Percentiles rank a stretch among this genome's conserved stretches.
Conservation (phyloP, 35 echinoderm and acorn worm genomes). For the Amphiura filiformis region DNA sequence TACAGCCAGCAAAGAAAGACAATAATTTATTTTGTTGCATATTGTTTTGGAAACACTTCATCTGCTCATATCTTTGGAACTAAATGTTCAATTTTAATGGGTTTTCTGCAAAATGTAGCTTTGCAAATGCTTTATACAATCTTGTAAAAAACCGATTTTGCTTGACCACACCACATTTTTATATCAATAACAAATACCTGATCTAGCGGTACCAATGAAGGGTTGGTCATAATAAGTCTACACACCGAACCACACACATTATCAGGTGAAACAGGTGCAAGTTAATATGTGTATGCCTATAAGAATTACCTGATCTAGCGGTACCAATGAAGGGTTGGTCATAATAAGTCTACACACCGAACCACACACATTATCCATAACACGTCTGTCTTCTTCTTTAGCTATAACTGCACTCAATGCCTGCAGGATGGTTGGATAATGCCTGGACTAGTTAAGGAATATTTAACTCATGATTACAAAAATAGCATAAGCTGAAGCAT, state of each 20-base stretch:
- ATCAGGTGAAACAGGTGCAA: too few relatives aligned
- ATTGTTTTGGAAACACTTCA: too few relatives aligned
- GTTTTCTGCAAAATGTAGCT: too few relatives aligned
- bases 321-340: slow-evolving; percentile 76
- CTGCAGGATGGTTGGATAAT: slow-evolving; percentile 71
- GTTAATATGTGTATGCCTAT: neutral
- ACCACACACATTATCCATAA: slow-evolving; percentile 90
- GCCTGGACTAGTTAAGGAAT: slow-evolving; percentile 41
- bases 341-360: slow-evolving; percentile 80
- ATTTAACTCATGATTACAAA: neutral
- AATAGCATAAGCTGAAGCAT: too few relatives aligned
- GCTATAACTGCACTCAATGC: slow-evolving; percentile 66
- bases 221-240: neutral
- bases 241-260: neutral
- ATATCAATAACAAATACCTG: slow-evolving; percentile 29
- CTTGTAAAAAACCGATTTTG: too few relatives aligned
- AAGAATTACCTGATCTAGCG: slow-evolving; percentile 63
- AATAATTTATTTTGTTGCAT: too few relatives aligned
- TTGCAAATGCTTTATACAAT: too few relatives aligned
- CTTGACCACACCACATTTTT: too few relatives aligned
- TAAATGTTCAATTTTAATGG: too few relatives aligned
- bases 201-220: neutral
- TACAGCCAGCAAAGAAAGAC: too few relatives aligned
- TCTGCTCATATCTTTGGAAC: too few relatives aligned
- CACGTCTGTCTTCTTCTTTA: slow-evolving; percentile 46